phyloP scores from a whole-genome alignment of 2,113 vertebrate species.

The Narcine bancroftii region DNA sequence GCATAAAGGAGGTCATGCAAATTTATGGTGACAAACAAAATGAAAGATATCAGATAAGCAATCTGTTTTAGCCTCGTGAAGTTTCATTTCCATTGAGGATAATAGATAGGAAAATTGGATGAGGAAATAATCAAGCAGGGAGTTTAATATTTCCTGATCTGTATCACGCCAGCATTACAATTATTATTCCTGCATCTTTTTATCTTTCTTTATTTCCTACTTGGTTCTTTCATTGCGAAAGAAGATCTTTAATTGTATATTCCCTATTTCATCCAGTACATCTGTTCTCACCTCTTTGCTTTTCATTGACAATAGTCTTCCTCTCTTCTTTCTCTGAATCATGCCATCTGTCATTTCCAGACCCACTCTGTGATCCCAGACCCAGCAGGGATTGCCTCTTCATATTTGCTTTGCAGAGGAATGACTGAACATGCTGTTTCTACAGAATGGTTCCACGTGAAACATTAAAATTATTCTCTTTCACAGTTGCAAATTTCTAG shows the following conservation, averaged over 20 bases:
- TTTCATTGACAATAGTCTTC: background rate
- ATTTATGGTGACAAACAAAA: background rate
- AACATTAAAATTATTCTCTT: background rate
- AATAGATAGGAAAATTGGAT: too few relatives aligned
- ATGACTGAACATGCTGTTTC: background rate
- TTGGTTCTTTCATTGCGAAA: background rate
- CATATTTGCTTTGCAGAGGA: background rate
- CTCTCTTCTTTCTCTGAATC: slow-evolving; percentile 1
- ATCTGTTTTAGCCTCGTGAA: too few relatives aligned
- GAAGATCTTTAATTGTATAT: background rate
- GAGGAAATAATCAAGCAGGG: too few relatives aligned
- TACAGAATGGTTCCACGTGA: background rate
- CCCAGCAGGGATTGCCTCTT: background rate
- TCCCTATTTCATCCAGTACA: slow-evolving; percentile 16
- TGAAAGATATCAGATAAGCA: too few relatives aligned
- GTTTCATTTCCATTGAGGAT: too few relatives aligned
- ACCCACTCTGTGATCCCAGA: background rate
- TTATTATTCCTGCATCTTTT: too few relatives aligned
- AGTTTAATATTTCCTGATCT: background rate
- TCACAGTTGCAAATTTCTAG: background rate
- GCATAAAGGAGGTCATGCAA: background rate
- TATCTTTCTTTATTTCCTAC: background rate
- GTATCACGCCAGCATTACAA: background rate
- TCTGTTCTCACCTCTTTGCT: background rate
- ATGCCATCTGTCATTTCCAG: slow-evolving; percentile 20